Evolutionary conservation across 37 sponge, comb jelly and placozoan species (phyloP).

Genomic region (Theonella swinhoei): DNA sequence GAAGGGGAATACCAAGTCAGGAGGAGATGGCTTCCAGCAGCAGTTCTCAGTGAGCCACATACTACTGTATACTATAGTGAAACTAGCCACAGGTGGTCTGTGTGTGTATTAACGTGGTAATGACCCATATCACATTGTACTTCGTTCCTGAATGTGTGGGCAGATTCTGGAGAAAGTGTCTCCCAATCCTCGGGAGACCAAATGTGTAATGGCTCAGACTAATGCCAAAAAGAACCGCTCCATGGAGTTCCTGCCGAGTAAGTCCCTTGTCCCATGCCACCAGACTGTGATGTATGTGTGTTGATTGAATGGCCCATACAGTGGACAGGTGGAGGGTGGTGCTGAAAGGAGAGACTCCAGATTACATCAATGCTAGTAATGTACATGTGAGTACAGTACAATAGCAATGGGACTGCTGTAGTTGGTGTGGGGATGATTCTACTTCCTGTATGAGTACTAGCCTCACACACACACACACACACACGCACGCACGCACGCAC

Average conservation of each 20-base stretch:
- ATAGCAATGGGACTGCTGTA: too few relatives aligned
- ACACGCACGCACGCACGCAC: too few relatives aligned
- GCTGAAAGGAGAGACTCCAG: neutral
- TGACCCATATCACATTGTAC: too few relatives aligned
- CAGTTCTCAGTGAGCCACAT: neutral
- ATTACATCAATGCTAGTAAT: conserved; percentile 39
- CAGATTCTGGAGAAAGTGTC: conserved; percentile 34
- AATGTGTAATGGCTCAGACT: neutral
- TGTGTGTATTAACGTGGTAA: neutral
- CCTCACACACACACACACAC: too few relatives aligned
- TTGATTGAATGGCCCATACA: neutral
- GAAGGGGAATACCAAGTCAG: neutral
- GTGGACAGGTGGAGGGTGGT: conserved; percentile 27
- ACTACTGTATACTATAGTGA: neutral
- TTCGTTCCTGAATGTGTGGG: neutral
- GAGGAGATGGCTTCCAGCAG: neutral
- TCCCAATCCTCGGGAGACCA: conserved; percentile 23
- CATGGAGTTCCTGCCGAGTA: conserved; percentile 28
- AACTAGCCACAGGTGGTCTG: neutral
- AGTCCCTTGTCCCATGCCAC: too few relatives aligned
- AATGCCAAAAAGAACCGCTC: conserved; percentile 9
- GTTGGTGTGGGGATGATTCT: too few relatives aligned
- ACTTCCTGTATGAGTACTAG: too few relatives aligned
- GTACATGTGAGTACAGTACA: conserved; percentile 36
- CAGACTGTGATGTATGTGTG: neutral